A percentile compares a stretch with the other conserved stretches of the same genome.
phyloP scores from a whole-genome alignment of 2,113 vertebrate genomes.

The Leucosticte australis region DNA sequence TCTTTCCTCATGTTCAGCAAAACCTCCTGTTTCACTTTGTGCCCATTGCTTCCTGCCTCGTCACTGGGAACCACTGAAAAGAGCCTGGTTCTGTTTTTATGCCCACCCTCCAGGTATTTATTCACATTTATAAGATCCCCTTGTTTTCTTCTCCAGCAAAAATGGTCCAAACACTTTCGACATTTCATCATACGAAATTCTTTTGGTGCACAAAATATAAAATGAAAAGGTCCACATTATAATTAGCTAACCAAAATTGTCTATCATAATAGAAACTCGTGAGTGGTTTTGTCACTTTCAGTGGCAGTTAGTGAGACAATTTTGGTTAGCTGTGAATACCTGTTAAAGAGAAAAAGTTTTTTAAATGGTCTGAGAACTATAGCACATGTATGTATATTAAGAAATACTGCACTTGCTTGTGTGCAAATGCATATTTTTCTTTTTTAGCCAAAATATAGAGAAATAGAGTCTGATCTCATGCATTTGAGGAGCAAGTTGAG shows the following conservation, averaged over 20 bases:
- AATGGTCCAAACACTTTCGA: rapidly evolving
- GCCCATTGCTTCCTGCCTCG: not conserved
- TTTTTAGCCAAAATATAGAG: not conserved
- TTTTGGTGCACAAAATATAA: not conserved
- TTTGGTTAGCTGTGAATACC: not conserved
- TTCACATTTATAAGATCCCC: not conserved
- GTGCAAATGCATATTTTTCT: not conserved
- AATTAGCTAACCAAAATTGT: not conserved
- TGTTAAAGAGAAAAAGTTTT: not conserved
- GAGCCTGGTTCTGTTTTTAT: not conserved
- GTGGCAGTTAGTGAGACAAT: not conserved
- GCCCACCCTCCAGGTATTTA: not conserved
- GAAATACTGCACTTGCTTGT: not conserved
- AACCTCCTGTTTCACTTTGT: not conserved
- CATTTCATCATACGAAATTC: not conserved
- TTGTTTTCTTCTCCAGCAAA: not conserved
- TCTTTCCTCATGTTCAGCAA: not conserved
- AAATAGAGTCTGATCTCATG: not conserved
- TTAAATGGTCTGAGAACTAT: not conserved
- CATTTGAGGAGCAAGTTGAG: not conserved
- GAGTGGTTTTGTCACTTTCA: not conserved
- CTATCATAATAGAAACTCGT: not conserved
- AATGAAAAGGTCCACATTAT: not conserved
- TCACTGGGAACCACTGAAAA: not conserved
- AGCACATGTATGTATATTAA: not conserved